Percentiles rank a stretch among this genome's conserved stretches.
phyloP scores from a whole-genome alignment of 2,888 invertebrate species.

The Syrphus vitripennis region DNA sequence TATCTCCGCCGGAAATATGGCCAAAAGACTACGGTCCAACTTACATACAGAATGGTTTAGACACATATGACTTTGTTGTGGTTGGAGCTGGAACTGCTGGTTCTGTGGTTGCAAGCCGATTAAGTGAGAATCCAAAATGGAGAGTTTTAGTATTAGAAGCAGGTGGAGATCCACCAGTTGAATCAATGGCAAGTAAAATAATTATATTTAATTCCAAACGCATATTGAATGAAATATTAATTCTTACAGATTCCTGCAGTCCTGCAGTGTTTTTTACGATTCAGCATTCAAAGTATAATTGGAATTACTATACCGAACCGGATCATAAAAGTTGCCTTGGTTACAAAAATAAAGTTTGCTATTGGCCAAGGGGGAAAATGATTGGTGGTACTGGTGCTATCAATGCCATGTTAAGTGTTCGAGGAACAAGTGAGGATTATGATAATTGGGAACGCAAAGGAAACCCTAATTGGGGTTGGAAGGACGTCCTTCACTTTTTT shows the following conservation, averaged over 20 bases:
- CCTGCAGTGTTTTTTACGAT: conserved; percentile 73
- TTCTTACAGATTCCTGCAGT: conserved; percentile 74
- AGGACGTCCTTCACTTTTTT: conserved; percentile 81
- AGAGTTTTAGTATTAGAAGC: conserved; percentile 74
- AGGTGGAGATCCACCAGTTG: conserved; percentile 74
- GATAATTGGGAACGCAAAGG: conserved; percentile 83
- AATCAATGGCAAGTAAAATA: conserved; percentile 70
- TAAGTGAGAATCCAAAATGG: conserved; percentile 75
- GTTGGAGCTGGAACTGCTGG: conserved; percentile 82
- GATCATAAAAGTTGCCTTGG: conserved; percentile 75
- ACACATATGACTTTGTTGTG: conserved; percentile 80
- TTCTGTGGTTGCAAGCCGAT: conserved; percentile 75
- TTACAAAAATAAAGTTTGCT: conserved; percentile 75
- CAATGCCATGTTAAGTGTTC: conserved; percentile 85
- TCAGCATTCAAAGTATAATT: conserved; percentile 74
- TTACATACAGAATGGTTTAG: conserved; percentile 76
- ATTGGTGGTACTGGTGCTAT: conserved; percentile 85
- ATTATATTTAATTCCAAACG: neutral
- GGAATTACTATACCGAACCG: conserved; percentile 75
- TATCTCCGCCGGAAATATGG: conserved; percentile 82
- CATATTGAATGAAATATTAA: neutral
- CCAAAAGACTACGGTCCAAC: conserved; percentile 81
- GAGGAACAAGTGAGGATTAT: conserved; percentile 83
- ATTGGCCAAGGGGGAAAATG: conserved; percentile 86
- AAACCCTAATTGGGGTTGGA: conserved; percentile 83